Evolutionary conservation across 2,888 invertebrate genomes (phyloP).

Genomic region (Macaria notata): DNA sequence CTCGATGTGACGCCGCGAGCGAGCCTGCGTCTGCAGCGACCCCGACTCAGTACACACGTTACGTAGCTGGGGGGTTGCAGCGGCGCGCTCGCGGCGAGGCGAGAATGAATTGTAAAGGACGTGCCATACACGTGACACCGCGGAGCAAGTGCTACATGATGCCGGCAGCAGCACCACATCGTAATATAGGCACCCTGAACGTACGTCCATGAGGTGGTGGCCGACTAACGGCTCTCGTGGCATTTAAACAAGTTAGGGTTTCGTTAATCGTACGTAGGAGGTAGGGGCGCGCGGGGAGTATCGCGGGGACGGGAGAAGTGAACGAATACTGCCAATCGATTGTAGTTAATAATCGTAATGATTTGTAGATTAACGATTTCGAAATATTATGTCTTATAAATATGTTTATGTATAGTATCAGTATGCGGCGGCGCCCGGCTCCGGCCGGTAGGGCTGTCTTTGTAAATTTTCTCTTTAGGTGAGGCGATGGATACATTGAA

Average conservation of each 20-base stretch:
- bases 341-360: constrained; percentile 75
- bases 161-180: constrained; percentile 5
- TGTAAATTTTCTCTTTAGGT: constrained; percentile 67
- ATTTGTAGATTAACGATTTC: constrained; percentile 76
- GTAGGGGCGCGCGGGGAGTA: constrained; percentile 46
- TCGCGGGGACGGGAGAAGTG: constrained; percentile 60
- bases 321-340: constrained; percentile 80
- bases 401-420: constrained; percentile 75
- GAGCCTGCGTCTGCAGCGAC: background rate
- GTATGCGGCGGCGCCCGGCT: constrained; percentile 49
- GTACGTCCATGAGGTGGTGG: constrained; percentile 32
- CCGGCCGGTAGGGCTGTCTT: constrained; percentile 40
- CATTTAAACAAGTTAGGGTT: constrained; percentile 29
- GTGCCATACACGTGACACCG: constrained; percentile 53
- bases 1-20: constrained; percentile 34
- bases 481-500: constrained; percentile 71
- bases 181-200: constrained; percentile 29
- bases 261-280: constrained; percentile 29
- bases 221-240: constrained; percentile 30
- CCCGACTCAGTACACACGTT: no score
- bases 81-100: constrained; percentile 21
- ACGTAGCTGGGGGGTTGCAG: no score
- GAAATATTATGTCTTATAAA: constrained; percentile 74
- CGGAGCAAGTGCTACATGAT: no score
- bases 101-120: constrained; percentile 44